Evolutionary conservation across 1,140 invertebrate species (phyloP), one percentile per base, ranked within the genome.

Genomic region (Hyles euphorbiae): DNA sequence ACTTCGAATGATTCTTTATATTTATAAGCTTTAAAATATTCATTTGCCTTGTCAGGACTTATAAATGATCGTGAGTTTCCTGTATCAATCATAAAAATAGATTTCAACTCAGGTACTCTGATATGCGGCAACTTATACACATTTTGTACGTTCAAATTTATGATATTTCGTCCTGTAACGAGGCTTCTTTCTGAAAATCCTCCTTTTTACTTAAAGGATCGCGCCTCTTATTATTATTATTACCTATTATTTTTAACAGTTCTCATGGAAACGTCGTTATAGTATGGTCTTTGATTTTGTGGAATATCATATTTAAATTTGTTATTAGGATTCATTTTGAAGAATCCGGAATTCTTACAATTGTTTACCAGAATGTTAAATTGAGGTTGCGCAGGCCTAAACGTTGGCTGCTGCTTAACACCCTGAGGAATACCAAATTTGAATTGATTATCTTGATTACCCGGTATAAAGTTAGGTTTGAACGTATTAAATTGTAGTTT

Each of bases 91-190:
- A n/a, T n/a, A n/a, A n/a, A n/a, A n/a, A n/a, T n/a, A n/a, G n/a
- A 12, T 6, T 61, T 46, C 7, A 61, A 34, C 36, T 61, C 59
- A 9, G 53, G 59, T 5, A 61, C 34, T 10, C 8, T 2, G 12
- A 61, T 61, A 12, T 61, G 53, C 0, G 59, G 59, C 46, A 61
- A 47, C n/a, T 51, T 61, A 12, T 56, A 34, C 6, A 44, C 4
- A 12, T 5, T 51, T 52, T 56, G 9, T 34, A 40, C 54, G 52
- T 61, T 61, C 22, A 56, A 36, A 32, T 60, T 51, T 43, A 58
- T 56, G 34, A 56, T 12, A n/a, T 56, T 46, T 2, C 1, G 7
- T 7, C 9, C 11, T n/a, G n/a, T 12, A n/a, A 48, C 12, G 55
- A 56, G 55, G 55, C 55, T 9, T 7, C 10, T 9, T 33, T 4